Evolutionary conservation across 2,888 invertebrate species (phyloP).

Genomic region (Blastobasis lacticolella): DNA sequence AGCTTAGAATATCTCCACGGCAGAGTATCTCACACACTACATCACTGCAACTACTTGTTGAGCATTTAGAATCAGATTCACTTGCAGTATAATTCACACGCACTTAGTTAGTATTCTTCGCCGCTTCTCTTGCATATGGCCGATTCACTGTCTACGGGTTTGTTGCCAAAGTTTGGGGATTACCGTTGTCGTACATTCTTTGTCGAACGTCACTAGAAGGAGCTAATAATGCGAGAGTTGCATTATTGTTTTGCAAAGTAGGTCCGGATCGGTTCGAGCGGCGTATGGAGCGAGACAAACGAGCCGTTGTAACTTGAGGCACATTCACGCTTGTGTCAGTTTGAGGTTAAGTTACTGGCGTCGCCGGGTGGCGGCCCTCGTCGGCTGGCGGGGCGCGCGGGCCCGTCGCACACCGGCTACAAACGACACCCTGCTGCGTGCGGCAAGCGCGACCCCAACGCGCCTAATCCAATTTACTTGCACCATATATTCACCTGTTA

Average conservation of each 20-base stretch:
- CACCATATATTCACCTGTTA: too few relatives aligned
- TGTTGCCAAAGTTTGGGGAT: too few relatives aligned
- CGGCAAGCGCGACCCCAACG: too few relatives aligned
- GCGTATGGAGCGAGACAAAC: constrained; percentile 26
- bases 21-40: constrained; percentile 26
- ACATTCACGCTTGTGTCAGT: constrained; percentile 69
- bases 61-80: constrained; percentile 21
- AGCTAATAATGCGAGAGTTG: too few relatives aligned
- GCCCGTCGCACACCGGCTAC: constrained; percentile 34
- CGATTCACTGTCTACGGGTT: too few relatives aligned
- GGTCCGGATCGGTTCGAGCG: too few relatives aligned
- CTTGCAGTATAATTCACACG: constrained; percentile 23
- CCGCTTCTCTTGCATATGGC: too few relatives aligned
- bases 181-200: too few relatives aligned
- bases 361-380: constrained; percentile 56
- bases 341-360: constrained; percentile 72
- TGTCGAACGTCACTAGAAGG: too few relatives aligned
- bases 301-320: constrained; percentile 58
- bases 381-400: constrained; percentile 44
- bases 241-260: too few relatives aligned
- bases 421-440: too few relatives aligned
- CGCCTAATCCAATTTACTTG: too few relatives aligned
- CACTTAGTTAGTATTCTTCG: constrained; percentile 4
- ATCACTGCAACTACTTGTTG: constrained; percentile 28
- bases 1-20: constrained; percentile 22